These are phyloP conservation scores for Indicator indicator DNA, from an alignment of 2,113 vertebrate genomes.

Conservation along the genomic window DNA sequence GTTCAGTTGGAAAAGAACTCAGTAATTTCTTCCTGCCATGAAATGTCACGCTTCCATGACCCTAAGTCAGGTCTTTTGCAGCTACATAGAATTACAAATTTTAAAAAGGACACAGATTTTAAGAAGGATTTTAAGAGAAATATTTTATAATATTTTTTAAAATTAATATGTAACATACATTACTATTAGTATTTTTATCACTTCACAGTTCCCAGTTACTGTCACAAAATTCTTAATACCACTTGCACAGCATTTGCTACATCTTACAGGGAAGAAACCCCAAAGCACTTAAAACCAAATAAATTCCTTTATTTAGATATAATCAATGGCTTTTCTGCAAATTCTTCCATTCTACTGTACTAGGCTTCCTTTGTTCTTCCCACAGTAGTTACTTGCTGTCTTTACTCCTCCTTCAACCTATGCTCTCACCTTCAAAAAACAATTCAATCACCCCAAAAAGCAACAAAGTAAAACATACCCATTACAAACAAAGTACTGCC, in stretches of 20 bases:
- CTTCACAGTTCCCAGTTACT: background rate
- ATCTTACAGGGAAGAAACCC: background rate
- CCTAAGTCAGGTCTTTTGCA: background rate
- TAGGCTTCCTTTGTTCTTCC: background rate
- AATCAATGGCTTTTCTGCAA: background rate
- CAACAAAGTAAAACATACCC: background rate
- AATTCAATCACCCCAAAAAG: background rate
- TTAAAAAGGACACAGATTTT: background rate
- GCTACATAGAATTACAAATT: background rate
- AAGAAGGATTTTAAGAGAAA: background rate
- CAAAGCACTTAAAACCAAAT: background rate
- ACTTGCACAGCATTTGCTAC: background rate
- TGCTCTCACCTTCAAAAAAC: background rate
- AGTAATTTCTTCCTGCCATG: background rate
- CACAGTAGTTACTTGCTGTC: background rate
- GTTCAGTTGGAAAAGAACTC: background rate
- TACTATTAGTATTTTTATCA: background rate
- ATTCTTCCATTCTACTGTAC: background rate
- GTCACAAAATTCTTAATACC: background rate
- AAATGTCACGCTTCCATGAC: background rate
- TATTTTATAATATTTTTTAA: background rate
- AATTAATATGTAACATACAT: background rate
- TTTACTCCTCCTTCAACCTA: background rate
- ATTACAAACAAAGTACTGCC: background rate
- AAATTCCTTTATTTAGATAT: background rate